Base-by-base conservation (phyloP, 2,797 vertebrate species). In the Simalia tracyae region DNA sequence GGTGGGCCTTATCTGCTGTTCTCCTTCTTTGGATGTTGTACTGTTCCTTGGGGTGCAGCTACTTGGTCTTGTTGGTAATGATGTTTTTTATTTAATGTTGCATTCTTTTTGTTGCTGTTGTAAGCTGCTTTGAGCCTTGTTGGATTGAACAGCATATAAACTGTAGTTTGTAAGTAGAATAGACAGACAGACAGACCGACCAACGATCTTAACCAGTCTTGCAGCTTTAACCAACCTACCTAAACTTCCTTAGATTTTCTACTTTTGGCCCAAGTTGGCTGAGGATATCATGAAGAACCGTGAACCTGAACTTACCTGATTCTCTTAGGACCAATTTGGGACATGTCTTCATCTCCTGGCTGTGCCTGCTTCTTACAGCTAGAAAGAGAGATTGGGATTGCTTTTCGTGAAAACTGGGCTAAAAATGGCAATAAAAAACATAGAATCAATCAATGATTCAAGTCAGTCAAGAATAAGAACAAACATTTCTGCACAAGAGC, bases 271-370 rank as follows among this genome's bases (percentile, higher is more conserved):
- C 14, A 76, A 9, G 24, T 10, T n/a, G 42, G 31, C 19, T 11
- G 24, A 14, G 50, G 11, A 7, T 61, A 57, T n/a, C 17, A 56
- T 94, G 26, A 72, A 76, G 36, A 59, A 22, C 36, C 50, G 72
- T 1, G 26, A 14, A 54, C 14, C 12, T 4, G 60, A 54, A 36
- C 68, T 89, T 95, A 96, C 98, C 98, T 97, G 94, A 98, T 97
- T 93, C 97, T 97, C 88, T 97, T 98, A 26, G 97, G 97, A 88
- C 97, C 96, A 0, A 98, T 98, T 94, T 97, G 97, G 22, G 95
- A 94, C 42, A 84, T 24, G 0, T 98, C 98, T 85, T 97, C 97
- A 2, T 97, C 96, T 0, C 86, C 0, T 0, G 31, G 24, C 4
- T 0, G 90, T 0, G 8, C 9, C 14, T 57, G 85, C 81, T 22